Evolutionary conservation across 1,140 invertebrate genomes (phyloP), one percentile per base, ranked within the genome.

Genomic region (Zaprionus kolodkinae): DNA sequence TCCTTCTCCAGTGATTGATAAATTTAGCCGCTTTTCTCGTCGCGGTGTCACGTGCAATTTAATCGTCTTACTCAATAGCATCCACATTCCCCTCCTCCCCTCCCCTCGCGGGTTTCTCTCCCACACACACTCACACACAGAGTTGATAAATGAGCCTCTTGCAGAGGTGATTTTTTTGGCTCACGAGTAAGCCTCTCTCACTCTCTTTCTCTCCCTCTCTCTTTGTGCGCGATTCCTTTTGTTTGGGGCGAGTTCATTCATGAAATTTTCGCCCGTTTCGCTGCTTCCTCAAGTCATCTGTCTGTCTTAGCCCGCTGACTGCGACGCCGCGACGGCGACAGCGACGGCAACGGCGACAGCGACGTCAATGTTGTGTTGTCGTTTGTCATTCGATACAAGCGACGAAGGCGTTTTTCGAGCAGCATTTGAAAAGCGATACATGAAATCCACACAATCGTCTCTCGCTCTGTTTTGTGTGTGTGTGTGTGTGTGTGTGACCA

Each of bases 1-100:
- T 54, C 52, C 52, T 57, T 30, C 68, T 59, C 45, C 60, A 35
- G 27, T 52, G 68, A 68, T 57, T 78, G 67, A 66, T 75, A 78
- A 65, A 75, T 59, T 76, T 66, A 66, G 57, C 76, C 63, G 66
- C 56, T 63, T 72, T 63, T 72, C 65, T 50, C 38, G 59, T 35
- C 72, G 60, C 56, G 79, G 73, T 87, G 83, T 87, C 83, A 87
- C 76, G 84, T 87, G 83, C 83, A 87, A 87, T 81, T 82, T 87
- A 87, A 87, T 77, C 83, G 79, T 68, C 79, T 83, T 87, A 87
- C 82, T 80, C 60, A 63, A 63, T 36, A 64, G 15, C 15, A 17
- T 40, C 35, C 25, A 36, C 27, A n/a, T 35, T 10, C 10, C 33
- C 21, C 33, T 30, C 21, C 21, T 30, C 27, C 27, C 27, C 25